These are phyloP conservation scores for Panurus biarmicus DNA, from an alignment of 2,113 vertebrate genomes.

Conservation along the genomic window DNA sequence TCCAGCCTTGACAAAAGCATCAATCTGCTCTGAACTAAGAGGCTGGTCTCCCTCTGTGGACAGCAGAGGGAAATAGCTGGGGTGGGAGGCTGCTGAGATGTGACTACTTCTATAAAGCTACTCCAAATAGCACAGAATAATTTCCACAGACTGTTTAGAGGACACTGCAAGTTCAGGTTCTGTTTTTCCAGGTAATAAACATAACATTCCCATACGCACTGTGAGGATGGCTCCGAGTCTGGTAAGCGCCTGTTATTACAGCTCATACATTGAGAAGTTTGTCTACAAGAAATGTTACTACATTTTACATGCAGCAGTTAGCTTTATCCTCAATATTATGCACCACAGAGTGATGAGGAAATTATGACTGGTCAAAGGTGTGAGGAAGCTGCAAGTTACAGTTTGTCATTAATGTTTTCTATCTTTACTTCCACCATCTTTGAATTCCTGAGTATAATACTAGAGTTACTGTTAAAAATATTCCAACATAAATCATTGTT, in stretches of 20 bases:
- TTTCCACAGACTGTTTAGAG: background rate
- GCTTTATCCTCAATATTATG: background rate
- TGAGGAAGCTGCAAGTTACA: conserved; percentile 44
- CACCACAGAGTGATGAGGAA: background rate
- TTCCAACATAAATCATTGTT: background rate
- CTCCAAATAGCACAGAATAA: background rate
- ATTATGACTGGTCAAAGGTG: background rate
- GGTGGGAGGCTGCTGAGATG: background rate
- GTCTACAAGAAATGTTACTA: background rate
- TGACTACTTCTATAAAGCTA: background rate
- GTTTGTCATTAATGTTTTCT: conserved; percentile 13
- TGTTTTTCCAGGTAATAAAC: background rate
- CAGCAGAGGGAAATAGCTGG: background rate
- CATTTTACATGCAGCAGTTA: conserved; percentile 40
- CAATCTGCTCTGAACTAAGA: background rate
- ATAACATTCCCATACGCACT: background rate
- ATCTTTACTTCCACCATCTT: conserved; percentile 35
- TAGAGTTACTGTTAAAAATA: conserved; percentile 27
- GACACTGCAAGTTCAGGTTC: background rate
- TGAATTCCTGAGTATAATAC: conserved; percentile 62
- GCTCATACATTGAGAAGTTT: background rate
- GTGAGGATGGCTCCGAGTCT: background rate
- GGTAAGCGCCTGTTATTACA: background rate
- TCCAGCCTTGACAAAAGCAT: background rate
- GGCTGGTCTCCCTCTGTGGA: background rate